Conservation (phyloP, 2,797 vertebrate species). For the Pipistrellus nathusii region DNA sequence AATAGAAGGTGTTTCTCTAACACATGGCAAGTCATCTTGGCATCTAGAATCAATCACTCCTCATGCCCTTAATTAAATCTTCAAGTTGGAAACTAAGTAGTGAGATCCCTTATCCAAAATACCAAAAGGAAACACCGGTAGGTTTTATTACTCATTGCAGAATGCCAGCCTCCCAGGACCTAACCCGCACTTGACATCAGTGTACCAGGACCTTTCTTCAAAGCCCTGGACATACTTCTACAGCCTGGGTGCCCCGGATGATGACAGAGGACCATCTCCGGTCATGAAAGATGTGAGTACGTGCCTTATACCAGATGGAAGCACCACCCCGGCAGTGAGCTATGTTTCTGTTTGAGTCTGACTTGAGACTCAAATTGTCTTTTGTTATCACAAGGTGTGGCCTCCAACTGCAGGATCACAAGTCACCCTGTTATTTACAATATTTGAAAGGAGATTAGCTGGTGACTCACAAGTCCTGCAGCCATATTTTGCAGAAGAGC, state of each 20-base stretch:
- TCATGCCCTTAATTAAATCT: constrained; percentile 73
- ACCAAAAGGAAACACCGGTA: constrained; percentile 56
- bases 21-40: not conserved
- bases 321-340: constrained; percentile 65
- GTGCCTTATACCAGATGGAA: constrained; percentile 66
- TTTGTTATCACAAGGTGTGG: constrained; percentile 64
- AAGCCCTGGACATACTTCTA: constrained; percentile 80
- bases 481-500: not conserved
- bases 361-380: constrained; percentile 61
- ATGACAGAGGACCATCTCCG: constrained; percentile 77
- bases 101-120: constrained; percentile 59
- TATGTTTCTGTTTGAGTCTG: constrained; percentile 37
- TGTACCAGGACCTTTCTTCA: constrained; percentile 74
- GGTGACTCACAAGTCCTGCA: not conserved
- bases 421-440: not conserved
- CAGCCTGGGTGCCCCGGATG: constrained; percentile 77
- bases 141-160: constrained; percentile 72
- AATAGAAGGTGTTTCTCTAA: not conserved
- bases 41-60: constrained; percentile 62
- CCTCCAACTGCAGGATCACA: not conserved
- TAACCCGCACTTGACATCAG: constrained; percentile 71
- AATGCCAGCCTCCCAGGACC: constrained; percentile 82
- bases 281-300: constrained; percentile 74
- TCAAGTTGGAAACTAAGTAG: constrained; percentile 54
- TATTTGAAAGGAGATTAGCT: constrained; percentile 69